Evolutionary conservation across 2,797 vertebrate genomes (phyloP).

Genomic region (Gymnocypris eckloni): DNA sequence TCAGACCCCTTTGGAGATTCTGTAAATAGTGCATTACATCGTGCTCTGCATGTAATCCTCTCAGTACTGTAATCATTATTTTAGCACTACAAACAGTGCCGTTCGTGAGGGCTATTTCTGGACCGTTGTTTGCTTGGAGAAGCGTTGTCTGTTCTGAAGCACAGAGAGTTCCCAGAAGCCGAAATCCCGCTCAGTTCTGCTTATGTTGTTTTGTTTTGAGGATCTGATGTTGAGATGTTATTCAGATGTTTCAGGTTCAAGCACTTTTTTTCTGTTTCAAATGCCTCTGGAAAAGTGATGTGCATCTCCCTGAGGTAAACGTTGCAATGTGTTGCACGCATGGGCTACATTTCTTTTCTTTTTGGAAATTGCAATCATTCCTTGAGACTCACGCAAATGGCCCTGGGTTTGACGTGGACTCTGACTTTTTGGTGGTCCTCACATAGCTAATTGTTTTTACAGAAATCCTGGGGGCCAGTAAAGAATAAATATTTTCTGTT

Average conservation of each 20-base stretch:
- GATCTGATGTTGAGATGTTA: conserved; percentile 73
- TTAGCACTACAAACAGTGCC: conserved; percentile 71
- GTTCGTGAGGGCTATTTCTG: conserved; percentile 78
- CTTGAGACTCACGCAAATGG: conserved; percentile 52
- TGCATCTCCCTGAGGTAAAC: conserved; percentile 66
- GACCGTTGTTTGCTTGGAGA: conserved; percentile 79
- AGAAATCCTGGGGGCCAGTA: conserved; percentile 62
- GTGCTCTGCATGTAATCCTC: conserved; percentile 66
- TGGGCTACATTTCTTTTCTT: conserved; percentile 38
- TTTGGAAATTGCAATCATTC: conserved; percentile 71
- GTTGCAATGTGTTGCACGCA: conserved; percentile 61
- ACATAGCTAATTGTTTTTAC: conserved; percentile 61
- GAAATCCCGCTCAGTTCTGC: conserved; percentile 70
- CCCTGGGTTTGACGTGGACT: conserved; percentile 58
- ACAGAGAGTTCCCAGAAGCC: conserved; percentile 78
- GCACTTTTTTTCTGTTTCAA: conserved; percentile 64
- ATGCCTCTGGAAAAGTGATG: conserved; percentile 57
- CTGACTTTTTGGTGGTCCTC: conserved; percentile 60
- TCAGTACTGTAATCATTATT: conserved; percentile 74
- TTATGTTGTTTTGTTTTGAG: conserved; percentile 74
- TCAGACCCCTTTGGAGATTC: conserved; percentile 66
- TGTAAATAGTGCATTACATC: conserved; percentile 69
- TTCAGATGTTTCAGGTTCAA: conserved; percentile 65
- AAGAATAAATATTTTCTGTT: conserved; percentile 71
- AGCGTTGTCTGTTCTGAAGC: conserved; percentile 76